Evolutionary conservation across 2,888 invertebrate species (phyloP).

Genomic region (Pterostichus madidus): DNA sequence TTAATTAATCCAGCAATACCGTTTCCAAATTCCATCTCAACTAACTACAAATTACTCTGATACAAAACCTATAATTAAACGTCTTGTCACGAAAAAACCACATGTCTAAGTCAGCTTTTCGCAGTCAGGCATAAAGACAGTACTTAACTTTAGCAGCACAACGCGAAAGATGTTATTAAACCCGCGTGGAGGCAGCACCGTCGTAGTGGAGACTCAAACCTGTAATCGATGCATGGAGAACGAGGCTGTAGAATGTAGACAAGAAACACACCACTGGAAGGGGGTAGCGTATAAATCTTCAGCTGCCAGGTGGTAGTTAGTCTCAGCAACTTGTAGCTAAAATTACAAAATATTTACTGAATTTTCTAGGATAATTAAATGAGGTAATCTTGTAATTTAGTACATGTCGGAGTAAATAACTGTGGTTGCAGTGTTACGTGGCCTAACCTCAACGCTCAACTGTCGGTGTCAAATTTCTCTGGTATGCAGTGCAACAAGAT

Average conservation of each 20-base stretch:
- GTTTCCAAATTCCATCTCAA: neutral
- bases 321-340: neutral
- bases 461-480: slow-evolving; percentile 45
- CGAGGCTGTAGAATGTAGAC: neutral
- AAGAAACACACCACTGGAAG: neutral
- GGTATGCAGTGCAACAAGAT: slow-evolving; percentile 26
- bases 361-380: slow-evolving; percentile 59
- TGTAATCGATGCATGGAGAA: neutral
- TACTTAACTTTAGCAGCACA: neutral
- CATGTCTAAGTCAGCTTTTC: neutral
- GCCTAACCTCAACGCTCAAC: slow-evolving; percentile 30
- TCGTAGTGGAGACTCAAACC: neutral
- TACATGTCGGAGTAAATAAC: slow-evolving; percentile 44
- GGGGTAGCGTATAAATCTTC: neutral
- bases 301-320: slow-evolving; percentile 29
- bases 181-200: neutral
- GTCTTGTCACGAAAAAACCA: neutral
- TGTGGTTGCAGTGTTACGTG: slow-evolving; percentile 13
- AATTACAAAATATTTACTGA: slow-evolving; percentile 62
- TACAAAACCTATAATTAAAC: neutral
- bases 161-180: neutral
- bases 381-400: slow-evolving; percentile 52
- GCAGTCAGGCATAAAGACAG: neutral
- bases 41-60: neutral
- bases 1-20: neutral